phyloP scores from a whole-genome alignment of 2,888 invertebrate species.

The Andrena hattorfiana region DNA sequence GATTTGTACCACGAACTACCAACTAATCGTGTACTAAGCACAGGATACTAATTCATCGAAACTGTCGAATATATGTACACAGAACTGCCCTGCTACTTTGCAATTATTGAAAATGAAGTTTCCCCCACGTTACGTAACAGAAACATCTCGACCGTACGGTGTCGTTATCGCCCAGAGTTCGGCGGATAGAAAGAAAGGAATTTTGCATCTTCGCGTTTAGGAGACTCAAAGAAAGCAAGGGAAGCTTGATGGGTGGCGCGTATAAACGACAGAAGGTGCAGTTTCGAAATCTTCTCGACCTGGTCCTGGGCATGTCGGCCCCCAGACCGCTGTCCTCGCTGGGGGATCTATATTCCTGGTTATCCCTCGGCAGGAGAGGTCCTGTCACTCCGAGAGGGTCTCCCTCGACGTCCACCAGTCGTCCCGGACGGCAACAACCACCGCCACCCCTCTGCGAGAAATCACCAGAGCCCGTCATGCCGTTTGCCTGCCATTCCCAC shows the following conservation, averaged over 20 bases:
- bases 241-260: conserved; percentile 4
- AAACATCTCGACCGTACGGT: too few species aligned
- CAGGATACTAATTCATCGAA: too few species aligned
- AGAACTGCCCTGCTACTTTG: too few species aligned
- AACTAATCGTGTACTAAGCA: not conserved
- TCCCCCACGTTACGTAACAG: too few species aligned
- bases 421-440: conserved; percentile 83
- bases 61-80: too few species aligned
- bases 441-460: conserved; percentile 83
- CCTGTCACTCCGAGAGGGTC: conserved; percentile 84
- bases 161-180: too few species aligned
- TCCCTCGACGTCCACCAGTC: conserved; percentile 84
- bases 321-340: conserved; percentile 98
- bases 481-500: conserved; percentile 54
- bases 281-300: conserved; percentile 71
- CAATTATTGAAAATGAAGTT: too few species aligned
- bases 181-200: not conserved
- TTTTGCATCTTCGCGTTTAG: not conserved
- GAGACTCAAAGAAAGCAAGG: conserved; percentile 16
- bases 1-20: not conserved
- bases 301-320: conserved; percentile 89
- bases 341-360: conserved; percentile 93
- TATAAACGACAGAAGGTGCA: conserved; percentile 22
- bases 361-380: conserved; percentile 84
- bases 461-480: conserved; percentile 79